Evolutionary conservation across 37 sponge, comb jelly and placozoan species (phyloP).

Genomic region (Ianthella basta): DNA sequence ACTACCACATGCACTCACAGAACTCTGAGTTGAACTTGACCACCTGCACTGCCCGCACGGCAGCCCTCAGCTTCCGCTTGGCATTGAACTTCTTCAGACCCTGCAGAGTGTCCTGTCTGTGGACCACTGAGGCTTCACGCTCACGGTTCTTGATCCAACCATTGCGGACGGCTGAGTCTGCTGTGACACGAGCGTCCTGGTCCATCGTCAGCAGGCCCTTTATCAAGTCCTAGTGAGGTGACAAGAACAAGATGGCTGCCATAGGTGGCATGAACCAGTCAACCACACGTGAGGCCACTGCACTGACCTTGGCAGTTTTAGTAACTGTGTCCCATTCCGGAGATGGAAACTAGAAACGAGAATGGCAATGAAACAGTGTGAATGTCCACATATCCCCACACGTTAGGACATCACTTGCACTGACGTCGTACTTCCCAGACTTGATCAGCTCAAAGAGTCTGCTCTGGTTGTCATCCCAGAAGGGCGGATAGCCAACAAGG

Average conservation of each 20-base stretch:
- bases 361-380: neutral
- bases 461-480: constrained; percentile 94
- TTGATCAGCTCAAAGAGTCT: constrained; percentile 87
- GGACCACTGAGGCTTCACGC: constrained; percentile 52
- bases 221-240: constrained; percentile 49
- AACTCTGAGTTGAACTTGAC: constrained; percentile 21
- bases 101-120: constrained; percentile 73
- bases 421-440: constrained; percentile 74
- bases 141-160: constrained; percentile 74
- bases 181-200: constrained; percentile 51
- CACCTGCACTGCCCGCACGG: constrained; percentile 33
- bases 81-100: constrained; percentile 68
- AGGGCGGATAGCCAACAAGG: constrained; percentile 94
- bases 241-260: neutral
- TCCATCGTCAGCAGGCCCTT: constrained; percentile 59
- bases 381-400: too few relatives aligned
- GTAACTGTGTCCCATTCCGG: constrained; percentile 80
- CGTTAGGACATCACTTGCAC: too few relatives aligned
- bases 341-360: constrained; percentile 43
- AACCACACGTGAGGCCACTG: neutral
- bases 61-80: constrained; percentile 61
- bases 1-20: neutral
- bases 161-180: constrained; percentile 44
- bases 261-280: neutral
- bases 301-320: constrained; percentile 49